phyloP scores from a whole-genome alignment of 1,140 invertebrate genomes.

The Aphaenogaster ashmeadi region DNA sequence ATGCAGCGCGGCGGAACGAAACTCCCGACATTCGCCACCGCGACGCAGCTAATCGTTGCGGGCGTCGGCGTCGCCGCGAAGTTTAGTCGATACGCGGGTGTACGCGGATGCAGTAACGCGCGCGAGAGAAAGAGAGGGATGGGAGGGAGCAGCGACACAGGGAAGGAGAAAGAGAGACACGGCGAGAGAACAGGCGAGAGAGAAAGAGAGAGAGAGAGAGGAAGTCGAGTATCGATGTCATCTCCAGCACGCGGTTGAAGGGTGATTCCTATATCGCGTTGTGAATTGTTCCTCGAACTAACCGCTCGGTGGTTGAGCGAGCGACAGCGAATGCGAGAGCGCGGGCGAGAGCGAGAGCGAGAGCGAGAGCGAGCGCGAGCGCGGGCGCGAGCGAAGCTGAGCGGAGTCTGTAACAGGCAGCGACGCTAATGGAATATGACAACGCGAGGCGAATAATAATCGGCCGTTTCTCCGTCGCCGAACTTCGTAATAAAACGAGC shows the following conservation, averaged over 20 bases:
- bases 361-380: slow-evolving; percentile 9
- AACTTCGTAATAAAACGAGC: slow-evolving; percentile 82
- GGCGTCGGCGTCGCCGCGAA: slow-evolving; percentile 65
- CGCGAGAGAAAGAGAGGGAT: neutral
- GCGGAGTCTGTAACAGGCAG: slow-evolving; percentile 82
- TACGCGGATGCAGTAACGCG: slow-evolving; percentile 42
- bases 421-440: slow-evolving; percentile 84
- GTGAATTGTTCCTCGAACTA: slow-evolving; percentile 82
- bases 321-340: slow-evolving; percentile 34
- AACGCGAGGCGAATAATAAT: slow-evolving; percentile 83
- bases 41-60: slow-evolving; percentile 56
- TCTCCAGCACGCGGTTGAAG: slow-evolving; percentile 80
- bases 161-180: neutral
- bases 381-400: slow-evolving; percentile 51
- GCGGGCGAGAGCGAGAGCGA: slow-evolving; percentile 1
- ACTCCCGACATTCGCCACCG: slow-evolving; percentile 55
- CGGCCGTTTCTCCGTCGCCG: slow-evolving; percentile 75
- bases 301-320: slow-evolving; percentile 72
- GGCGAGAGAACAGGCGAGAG: slow-evolving; percentile 13
- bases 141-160: neutral
- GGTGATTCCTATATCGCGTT: slow-evolving; percentile 79
- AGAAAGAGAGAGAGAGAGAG: slow-evolving; percentile 23
- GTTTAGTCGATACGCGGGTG: slow-evolving; percentile 59
- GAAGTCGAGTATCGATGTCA: slow-evolving; percentile 83
- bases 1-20: slow-evolving; percentile 61